phyloP scores from a whole-genome alignment of 1,140 invertebrate species.

The Conus betulinus region DNA sequence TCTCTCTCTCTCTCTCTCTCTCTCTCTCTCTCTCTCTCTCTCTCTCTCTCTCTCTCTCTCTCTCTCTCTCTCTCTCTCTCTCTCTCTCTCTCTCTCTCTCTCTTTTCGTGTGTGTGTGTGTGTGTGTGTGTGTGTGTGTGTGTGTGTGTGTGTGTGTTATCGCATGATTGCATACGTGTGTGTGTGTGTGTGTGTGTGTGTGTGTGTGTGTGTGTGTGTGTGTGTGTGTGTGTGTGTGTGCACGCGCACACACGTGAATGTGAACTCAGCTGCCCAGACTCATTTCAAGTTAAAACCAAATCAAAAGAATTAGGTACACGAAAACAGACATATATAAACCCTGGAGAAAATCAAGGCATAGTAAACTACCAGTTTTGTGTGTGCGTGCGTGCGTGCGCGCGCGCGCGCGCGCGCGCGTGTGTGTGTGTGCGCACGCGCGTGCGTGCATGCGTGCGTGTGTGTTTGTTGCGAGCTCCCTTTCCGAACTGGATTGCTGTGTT shows the following conservation, averaged over 20 bases:
- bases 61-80: too few relatives aligned
- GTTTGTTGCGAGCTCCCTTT: neutral
- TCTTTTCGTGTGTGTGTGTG: too few relatives aligned
- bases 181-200: conserved; percentile 10
- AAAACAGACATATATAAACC: too few relatives aligned
- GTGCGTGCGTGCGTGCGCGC: neutral
- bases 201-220: conserved; percentile 12
- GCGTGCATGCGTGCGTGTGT: neutral
- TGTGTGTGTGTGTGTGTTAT: too few relatives aligned
- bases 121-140: conserved; percentile 12
- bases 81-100: too few relatives aligned
- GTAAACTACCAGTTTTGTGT: neutral
- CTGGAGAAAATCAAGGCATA: too few relatives aligned
- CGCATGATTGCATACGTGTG: neutral
- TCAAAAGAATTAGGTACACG: too few relatives aligned
- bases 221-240: neutral
- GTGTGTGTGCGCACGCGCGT: conserved; percentile 11
- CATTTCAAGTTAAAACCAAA: neutral
- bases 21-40: neutral
- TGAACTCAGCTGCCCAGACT: neutral
- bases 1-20: neutral
- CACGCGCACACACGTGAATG: neutral
- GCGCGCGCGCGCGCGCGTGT: neutral
- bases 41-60: neutral
- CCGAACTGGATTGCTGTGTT: too few relatives aligned